Percentiles rank a stretch among this genome's conserved stretches.
phyloP scores from a whole-genome alignment of 2,888 invertebrate species.

The Agrochola circellaris region DNA sequence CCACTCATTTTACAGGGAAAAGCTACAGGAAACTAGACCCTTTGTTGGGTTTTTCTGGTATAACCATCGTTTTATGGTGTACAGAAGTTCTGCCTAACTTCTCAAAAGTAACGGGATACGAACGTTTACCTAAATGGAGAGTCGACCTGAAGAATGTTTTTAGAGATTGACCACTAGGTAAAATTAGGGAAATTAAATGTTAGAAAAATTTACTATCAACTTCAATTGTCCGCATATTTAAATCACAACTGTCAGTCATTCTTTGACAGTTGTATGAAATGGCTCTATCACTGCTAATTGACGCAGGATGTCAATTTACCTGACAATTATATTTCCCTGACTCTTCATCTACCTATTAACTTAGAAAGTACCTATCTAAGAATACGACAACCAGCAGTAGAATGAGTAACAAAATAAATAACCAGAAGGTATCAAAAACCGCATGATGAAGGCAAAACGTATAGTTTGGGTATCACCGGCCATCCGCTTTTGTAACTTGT shows the following conservation, averaged over 20 bases:
- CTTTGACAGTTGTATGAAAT: neutral
- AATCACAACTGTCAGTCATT: neutral
- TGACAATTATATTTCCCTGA: neutral
- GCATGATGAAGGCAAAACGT: too few relatives aligned
- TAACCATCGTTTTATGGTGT: neutral
- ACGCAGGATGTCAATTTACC: neutral
- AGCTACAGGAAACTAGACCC: neutral
- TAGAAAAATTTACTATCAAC: neutral
- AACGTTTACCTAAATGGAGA: neutral
- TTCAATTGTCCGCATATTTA: neutral
- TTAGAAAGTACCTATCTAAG: neutral
- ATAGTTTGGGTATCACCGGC: neutral
- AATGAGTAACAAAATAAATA: neutral
- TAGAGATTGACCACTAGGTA: too few relatives aligned
- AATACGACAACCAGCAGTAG: neutral
- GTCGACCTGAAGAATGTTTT: neutral
- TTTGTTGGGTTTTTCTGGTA: slow-evolving; percentile 10
- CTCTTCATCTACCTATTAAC: neutral
- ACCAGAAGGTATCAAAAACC: neutral
- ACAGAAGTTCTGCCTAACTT: neutral
- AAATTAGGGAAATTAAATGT: neutral
- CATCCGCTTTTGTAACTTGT: neutral
- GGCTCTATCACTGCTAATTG: too few relatives aligned
- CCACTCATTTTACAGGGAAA: neutral
- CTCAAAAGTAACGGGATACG: neutral